Evolutionary conservation across 2,888 invertebrate species (phyloP), one percentile per base, ranked within the genome.

Genomic region (Lacanobia oleracea): DNA sequence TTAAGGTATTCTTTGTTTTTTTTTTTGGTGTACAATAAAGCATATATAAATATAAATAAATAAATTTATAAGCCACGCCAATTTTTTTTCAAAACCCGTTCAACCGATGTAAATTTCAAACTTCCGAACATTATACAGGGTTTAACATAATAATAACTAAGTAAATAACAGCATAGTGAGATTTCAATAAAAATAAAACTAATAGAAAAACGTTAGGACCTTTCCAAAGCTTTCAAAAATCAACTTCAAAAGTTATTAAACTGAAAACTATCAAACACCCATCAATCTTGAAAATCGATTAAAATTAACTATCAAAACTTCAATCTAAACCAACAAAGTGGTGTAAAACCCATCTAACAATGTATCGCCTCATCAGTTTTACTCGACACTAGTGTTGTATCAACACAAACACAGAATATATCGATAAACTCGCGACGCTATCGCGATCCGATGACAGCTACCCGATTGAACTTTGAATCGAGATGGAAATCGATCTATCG

Each of bases 371-470:
- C 86, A 88, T 88, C 89, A 79, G 85, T 87, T 88, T 90, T 79
- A 79, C 78, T 84, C 80, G 16, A 70, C 73, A 77, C 72, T 86
- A 87, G 86, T 84, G 88, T 80, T 87, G 87, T 87, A 79, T 81
- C 82, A 79, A 87, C 81, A 81, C 66, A 84, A 80, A 87, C 81
- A 80, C 69, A 69, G 77, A 82, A 83, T 89, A 83, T 89, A 90
- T 89, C 88, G 86, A 88, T 90, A 89, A 85, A 86, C 83, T 73
- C 54, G 75, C 82, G 85, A 87, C 82, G 81, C 82, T 89, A 88
- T 89, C 88, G 85, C 64, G 67, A 79, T 84, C 83, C 85, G 85
- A 83, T 87, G 86, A 84, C 87, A 84, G 86, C 86, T 81, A 77
- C 77, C 75, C 82, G 84, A 81, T 83, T 82, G 83, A 86, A 87